phyloP scores from a whole-genome alignment of 2,113 vertebrate species.

The Tapirus terrestris region DNA sequence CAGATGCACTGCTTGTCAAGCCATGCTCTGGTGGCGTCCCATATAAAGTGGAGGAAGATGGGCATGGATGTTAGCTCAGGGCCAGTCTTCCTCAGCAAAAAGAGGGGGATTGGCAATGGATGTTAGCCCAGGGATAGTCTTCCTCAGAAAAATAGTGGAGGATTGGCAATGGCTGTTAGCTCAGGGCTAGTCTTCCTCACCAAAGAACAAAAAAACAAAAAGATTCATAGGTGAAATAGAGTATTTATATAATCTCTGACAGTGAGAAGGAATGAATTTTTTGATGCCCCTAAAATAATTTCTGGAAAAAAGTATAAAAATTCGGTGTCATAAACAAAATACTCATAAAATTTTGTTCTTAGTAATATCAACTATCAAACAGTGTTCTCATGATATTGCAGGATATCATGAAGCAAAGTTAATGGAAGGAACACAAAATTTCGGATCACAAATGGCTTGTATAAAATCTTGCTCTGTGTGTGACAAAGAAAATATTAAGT shows the following conservation, averaged over 20 bases:
- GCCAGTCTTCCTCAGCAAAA: too few species aligned
- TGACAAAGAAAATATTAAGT: not conserved
- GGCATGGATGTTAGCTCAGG: too few species aligned
- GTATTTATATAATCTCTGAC: not conserved
- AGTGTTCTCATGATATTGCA: not conserved
- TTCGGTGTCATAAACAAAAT: not conserved
- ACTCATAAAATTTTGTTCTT: not conserved
- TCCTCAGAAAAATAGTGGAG: too few species aligned
- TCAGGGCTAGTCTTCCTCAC: too few species aligned
- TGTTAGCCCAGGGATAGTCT: too few species aligned
- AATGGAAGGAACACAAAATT: not conserved
- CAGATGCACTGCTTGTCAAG: too few species aligned
- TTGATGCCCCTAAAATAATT: not conserved
- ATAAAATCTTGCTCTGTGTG: not conserved
- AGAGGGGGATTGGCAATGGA: too few species aligned
- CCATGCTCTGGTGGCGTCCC: too few species aligned
- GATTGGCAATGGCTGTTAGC: too few species aligned
- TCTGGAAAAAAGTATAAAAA: not conserved
- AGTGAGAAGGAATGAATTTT: not conserved
- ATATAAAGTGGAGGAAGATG: too few species aligned
- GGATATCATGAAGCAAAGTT: not conserved
- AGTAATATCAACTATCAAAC: not conserved
- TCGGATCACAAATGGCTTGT: not conserved
- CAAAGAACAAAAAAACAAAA: too few species aligned
- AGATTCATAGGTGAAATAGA: not conserved